Base-by-base conservation (phyloP, 2,113 vertebrate genomes). In the Burhinus oedicnemus region DNA sequence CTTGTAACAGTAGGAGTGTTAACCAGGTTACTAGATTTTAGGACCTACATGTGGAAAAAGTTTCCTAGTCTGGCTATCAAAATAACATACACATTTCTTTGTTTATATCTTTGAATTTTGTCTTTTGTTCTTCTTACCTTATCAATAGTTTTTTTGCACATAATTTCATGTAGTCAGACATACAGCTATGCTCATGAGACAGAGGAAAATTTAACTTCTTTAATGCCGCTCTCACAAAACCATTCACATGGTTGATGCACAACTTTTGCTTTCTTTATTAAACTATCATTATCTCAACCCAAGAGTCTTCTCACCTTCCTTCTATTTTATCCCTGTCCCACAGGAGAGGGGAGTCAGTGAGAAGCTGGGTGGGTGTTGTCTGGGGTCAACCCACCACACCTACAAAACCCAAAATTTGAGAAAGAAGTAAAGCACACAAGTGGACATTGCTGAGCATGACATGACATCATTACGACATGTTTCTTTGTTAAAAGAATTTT, bases 91-190 rank as follows among this genome's bases (percentile, higher is more conserved):
- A 21, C 3, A 22, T 86, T 30, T 69, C 13, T 70, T 82, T 69
- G 5, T 42, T 78, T 38, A 11, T 30, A 30, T 51, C 8, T 70
- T 51, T 57, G 29, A 66, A 70, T 51, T 55, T 60, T 52, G 6
- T 6, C 2, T 38, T 83, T 75, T 57, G 13, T 10, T 29, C 3
- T n/a, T 58, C 40, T 52, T 64, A 58, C 11, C 6, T 65, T 49
- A 54, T 34, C 1, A 38, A 26, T 18, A 29, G 3, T 0, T 0
- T 20, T 61, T 57, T 44, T 12, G 21, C 22, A 30, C 6, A 27
- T 45, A 69, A 51, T 55, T 82, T 85, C 12, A 15, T 23, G 20
- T 58, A 47, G 52, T 44, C 34, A 68, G 42, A 7, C 19, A 49
- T 42, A 80, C 13, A 44, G 3, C 4, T 70, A 32, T 71, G 12